A percentile compares a stretch with the other conserved stretches of the same genome.
Evolutionary conservation across 2,888 invertebrate species (phyloP).

Genomic region (Odontocerum albicorne): DNA sequence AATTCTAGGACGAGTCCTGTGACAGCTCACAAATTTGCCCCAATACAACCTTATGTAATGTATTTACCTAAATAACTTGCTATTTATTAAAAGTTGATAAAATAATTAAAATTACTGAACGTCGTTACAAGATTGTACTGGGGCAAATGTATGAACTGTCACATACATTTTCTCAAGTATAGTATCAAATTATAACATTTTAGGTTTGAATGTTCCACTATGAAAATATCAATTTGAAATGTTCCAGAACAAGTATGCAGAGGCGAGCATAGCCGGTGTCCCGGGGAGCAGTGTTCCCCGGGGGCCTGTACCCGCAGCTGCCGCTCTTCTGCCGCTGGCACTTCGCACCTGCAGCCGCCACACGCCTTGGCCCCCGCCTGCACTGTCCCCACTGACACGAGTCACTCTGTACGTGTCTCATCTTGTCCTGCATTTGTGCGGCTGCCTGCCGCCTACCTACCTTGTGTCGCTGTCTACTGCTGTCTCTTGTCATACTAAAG

Average conservation of each 20-base stretch:
- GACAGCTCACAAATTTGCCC: too few species aligned
- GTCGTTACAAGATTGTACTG: neutral
- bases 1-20: too few species aligned
- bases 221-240: neutral
- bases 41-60: too few species aligned
- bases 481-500: too few species aligned
- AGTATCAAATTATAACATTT: neutral
- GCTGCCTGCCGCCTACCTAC: too few species aligned
- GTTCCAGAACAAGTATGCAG: slow-evolving; percentile 31
- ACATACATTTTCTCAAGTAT: neutral
- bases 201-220: neutral
- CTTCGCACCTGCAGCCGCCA: slow-evolving; percentile 15
- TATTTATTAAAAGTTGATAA: too few species aligned
- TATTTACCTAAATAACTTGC: too few species aligned
- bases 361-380: neutral
- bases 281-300: slow-evolving; percentile 37
- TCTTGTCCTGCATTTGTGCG: too few species aligned
- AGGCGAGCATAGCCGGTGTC: slow-evolving; percentile 35
- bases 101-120: too few species aligned
- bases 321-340: slow-evolving; percentile 32
- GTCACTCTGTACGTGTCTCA: too few species aligned
- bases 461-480: too few species aligned
- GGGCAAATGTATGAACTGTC: neutral
- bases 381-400: neutral
- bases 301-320: slow-evolving; percentile 32